A percentile compares a stretch with the other conserved stretches of the same genome.
phyloP scores from a whole-genome alignment of 2,113 vertebrate species.

The Dissostichus mawsoni region DNA sequence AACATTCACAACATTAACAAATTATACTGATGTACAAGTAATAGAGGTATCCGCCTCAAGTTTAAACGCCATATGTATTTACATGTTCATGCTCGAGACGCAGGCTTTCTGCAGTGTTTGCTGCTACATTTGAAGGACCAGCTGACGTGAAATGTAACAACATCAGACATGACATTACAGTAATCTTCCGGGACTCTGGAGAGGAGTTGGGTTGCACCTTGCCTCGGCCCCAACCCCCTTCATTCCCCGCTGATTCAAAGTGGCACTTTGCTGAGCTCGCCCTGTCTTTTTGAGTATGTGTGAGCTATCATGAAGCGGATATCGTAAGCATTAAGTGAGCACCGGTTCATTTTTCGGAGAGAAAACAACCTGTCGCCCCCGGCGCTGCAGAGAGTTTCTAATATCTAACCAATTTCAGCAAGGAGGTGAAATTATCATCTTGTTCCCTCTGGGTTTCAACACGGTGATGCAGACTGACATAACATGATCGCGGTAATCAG shows the following conservation, averaged over 20 bases:
- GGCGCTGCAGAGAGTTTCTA: slow-evolving; percentile 6
- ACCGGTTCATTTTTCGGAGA: slow-evolving; percentile 20
- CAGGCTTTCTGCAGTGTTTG: neutral
- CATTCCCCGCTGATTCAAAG: slow-evolving; percentile 46
- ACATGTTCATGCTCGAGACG: neutral
- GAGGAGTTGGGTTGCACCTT: slow-evolving; percentile 33
- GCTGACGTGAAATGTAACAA: slow-evolving; percentile 19
- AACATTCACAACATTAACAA: neutral
- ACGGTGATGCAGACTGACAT: slow-evolving; percentile 17
- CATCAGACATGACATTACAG: slow-evolving; percentile 20
- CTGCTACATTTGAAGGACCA: neutral
- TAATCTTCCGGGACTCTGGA: slow-evolving; percentile 14
- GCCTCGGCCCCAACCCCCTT: neutral
- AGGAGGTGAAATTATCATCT: slow-evolving; percentile 9
- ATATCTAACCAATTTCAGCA: slow-evolving; percentile 35
- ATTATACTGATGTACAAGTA: neutral
- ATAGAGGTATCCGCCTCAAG: no score
- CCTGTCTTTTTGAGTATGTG: slow-evolving; percentile 15
- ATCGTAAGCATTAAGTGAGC: slow-evolving; percentile 52
- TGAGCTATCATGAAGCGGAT: slow-evolving; percentile 27
- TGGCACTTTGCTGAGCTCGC: slow-evolving; percentile 71
- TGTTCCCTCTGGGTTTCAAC: slow-evolving; percentile 1
- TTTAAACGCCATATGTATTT: neutral
- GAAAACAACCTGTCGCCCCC: neutral
- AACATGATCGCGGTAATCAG: slow-evolving; percentile 24